Evolutionary conservation across 2,113 vertebrate species (phyloP).

Genomic region (Etheostoma cragini): DNA sequence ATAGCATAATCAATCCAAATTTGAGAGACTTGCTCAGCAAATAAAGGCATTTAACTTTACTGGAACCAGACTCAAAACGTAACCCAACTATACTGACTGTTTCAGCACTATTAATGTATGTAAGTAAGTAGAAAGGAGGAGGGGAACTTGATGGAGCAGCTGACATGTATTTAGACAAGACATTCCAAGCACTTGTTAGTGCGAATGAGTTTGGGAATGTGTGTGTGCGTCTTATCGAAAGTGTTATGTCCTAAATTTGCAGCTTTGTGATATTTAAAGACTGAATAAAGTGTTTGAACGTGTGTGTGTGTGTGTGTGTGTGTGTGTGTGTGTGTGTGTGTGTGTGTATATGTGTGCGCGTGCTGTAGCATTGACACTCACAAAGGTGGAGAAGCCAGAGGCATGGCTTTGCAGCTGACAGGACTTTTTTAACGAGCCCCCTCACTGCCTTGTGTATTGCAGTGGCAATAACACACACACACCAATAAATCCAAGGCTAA

Average conservation of each 20-base stretch:
- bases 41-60: not conserved
- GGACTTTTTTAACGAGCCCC: slow-evolving; percentile 59
- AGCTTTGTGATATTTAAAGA: slow-evolving; percentile 26
- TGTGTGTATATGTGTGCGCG: not conserved
- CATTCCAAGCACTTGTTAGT: not conserved
- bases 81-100: not conserved
- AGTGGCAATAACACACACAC: slow-evolving; percentile 37
- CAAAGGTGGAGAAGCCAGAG: slow-evolving; percentile 51
- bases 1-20: not conserved
- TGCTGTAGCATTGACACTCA: slow-evolving; percentile 22
- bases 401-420: slow-evolving; percentile 61
- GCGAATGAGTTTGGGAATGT: not conserved
- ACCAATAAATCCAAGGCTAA: slow-evolving; percentile 36
- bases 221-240: not conserved
- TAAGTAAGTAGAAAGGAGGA: not conserved
- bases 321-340: not conserved
- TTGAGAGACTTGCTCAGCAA: not conserved
- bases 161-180: slow-evolving; percentile 24
- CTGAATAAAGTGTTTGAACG: not conserved
- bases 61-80: not conserved
- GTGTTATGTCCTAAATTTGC: slow-evolving; percentile 2
- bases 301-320: slow-evolving; percentile 20
- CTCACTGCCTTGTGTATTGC: slow-evolving; percentile 36
- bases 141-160: slow-evolving; percentile 1
- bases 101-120: not conserved